A percentile compares a stretch with the other conserved stretches of the same genome.
Conservation (phyloP, 2,888 invertebrate genomes). For the Didymodactylos carnosus region DNA sequence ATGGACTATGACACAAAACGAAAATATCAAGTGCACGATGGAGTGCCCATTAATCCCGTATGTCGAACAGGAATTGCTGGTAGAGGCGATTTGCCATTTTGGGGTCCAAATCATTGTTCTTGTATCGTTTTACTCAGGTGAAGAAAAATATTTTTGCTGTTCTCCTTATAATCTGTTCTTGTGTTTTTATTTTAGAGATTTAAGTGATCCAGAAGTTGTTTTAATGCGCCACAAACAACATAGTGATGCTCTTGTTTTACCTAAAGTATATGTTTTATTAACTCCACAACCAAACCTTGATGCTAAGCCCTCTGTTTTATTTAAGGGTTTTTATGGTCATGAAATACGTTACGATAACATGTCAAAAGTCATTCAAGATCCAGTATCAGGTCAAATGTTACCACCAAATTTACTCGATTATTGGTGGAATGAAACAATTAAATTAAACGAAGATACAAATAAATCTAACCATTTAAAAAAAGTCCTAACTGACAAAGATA, state of each 20-base stretch:
- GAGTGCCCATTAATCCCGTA: conserved; percentile 47
- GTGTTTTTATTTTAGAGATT: neutral
- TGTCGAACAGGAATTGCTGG: conserved; percentile 75
- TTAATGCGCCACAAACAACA: neutral
- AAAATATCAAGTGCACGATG: conserved; percentile 16
- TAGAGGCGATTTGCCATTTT: conserved; percentile 58
- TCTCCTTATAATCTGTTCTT: no score
- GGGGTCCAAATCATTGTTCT: conserved; percentile 75
- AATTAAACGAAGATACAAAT: neutral
- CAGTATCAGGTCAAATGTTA: neutral
- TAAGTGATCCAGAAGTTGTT: neutral
- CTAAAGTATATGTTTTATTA: neutral
- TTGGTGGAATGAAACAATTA: neutral
- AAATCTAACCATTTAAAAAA: neutral
- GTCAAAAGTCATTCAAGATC: neutral
- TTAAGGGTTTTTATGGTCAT: neutral
- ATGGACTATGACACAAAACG: conserved; percentile 15
- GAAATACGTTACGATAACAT: neutral
- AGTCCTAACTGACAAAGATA: neutral
- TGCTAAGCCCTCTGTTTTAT: no score
- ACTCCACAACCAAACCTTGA: no score
- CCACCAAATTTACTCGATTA: neutral
- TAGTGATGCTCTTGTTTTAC: neutral
- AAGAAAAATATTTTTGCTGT: no score
- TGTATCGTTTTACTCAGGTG: neutral